Evolutionary conservation across 1,140 invertebrate genomes (phyloP), one percentile per base, ranked within the genome.

Genomic region (Rhynchophorus ferrugineus): DNA sequence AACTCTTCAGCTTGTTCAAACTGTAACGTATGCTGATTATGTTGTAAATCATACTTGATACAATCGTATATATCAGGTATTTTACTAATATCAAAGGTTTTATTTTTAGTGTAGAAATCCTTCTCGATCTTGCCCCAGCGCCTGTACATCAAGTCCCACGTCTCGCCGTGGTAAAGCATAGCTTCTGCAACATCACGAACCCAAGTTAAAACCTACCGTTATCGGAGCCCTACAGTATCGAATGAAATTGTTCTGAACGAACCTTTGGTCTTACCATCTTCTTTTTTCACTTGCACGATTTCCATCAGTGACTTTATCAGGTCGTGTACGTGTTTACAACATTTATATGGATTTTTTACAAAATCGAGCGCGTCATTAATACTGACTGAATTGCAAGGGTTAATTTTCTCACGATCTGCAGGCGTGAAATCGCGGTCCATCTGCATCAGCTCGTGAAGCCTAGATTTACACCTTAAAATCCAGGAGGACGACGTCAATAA

Each of bases 1-100:
- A 99, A 74, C 69, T 98, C 93, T 68, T 98, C 91, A 1, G 95
- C 86, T 66, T 91, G 81, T 61, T 94, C 85, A 71, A 95, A 97
- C 69, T 96, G 89, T 60, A 98, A 67, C 0, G 89, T 92, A 66
- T 94, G 86, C 64, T 95, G 89, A 71, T 99, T 99, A 66, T 99
- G 97, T 65, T 98, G 95, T 50, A 98, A 70, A 74, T 99, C 96
- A 67, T 96, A 99, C 66, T 99, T 99, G 59, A 99, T 98, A 68
- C 95, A 98, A 74, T 99, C 97, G 67, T 98, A 99, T 58, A 99
- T 99, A 70, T 99, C 97, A 0, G 97, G 96, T 55, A 99, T 95
- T 75, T 99, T 99, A 0, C 93, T 97, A 58, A 99, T 98, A 68
- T 99, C 96, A 74, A 92, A 99, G 13, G 83, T 80, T 53, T 89